A percentile compares a stretch with the other conserved stretches of the same genome.
Evolutionary conservation across 2,797 vertebrate genomes (phyloP).

Genomic region (Alcedo atthis): DNA sequence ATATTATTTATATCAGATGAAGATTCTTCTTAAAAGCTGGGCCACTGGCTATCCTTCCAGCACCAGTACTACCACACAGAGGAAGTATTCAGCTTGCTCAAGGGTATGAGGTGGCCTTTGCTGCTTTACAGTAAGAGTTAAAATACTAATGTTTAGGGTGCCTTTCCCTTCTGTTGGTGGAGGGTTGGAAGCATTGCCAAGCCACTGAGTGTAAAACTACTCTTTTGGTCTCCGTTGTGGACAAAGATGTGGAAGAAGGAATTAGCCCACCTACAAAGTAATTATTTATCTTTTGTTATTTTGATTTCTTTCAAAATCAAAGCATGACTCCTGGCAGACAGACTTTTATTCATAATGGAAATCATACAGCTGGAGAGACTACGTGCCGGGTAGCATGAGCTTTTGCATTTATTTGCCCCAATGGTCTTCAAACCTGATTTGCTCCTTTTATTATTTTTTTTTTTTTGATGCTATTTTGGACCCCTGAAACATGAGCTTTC

Average conservation of each 20-base stretch:
- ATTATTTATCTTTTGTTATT: conserved; percentile 61
- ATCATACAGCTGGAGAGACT: conserved; percentile 49
- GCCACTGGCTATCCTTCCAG: neutral
- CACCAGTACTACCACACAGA: neutral
- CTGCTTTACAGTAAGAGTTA: neutral
- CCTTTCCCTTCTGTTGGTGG: neutral
- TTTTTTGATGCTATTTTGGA: neutral
- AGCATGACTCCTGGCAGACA: conserved; percentile 43
- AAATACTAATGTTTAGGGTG: neutral
- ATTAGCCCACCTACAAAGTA: conserved; percentile 62
- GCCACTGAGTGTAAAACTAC: neutral
- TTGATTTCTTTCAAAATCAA: conserved; percentile 61
- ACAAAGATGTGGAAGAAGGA: conserved; percentile 50
- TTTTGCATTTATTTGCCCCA: neutral
- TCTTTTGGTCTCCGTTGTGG: neutral
- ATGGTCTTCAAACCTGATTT: neutral
- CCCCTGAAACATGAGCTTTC: neutral
- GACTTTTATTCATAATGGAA: conserved; percentile 30
- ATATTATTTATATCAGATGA: neutral
- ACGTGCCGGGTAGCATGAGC: conserved; percentile 50
- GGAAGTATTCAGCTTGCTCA: neutral
- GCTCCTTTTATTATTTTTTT: neutral
- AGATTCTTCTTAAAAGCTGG: neutral
- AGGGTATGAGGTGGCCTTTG: accelerated
- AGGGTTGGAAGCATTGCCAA: conserved; percentile 23